phyloP scores from a whole-genome alignment of 2,113 vertebrate genomes.

The Willisornis vidua region DNA sequence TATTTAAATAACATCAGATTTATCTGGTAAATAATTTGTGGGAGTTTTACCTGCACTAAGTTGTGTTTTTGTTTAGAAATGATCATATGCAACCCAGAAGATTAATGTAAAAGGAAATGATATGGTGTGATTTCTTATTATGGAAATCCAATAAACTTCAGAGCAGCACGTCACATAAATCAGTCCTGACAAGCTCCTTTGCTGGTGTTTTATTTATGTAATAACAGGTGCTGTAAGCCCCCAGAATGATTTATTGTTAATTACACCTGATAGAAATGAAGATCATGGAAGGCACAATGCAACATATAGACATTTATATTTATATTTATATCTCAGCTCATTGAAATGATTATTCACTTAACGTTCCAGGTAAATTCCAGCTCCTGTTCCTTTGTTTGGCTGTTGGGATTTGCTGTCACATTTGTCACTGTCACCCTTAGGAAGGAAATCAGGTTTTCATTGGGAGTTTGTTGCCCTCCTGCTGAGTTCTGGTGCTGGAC shows the following conservation, averaged over 20 bases:
- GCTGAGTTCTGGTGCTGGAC: fast-evolving
- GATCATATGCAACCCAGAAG: conserved; percentile 8
- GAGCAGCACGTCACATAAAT: conserved; percentile 67
- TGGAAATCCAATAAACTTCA: conserved; percentile 71
- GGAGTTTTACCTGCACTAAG: background rate
- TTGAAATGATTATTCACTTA: background rate
- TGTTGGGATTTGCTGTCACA: background rate
- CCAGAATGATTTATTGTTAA: conserved; percentile 63
- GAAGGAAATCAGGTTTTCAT: background rate
- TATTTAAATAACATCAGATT: background rate
- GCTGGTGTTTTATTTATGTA: conserved; percentile 71
- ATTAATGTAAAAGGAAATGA: conserved; percentile 44
- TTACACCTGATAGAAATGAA: conserved; percentile 50
- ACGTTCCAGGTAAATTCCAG: background rate
- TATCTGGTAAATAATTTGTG: background rate
- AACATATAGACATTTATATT: background rate
- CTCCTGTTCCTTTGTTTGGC: background rate
- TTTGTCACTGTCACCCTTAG: background rate
- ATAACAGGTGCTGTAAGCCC: conserved; percentile 46
- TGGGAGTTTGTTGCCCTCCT: background rate
- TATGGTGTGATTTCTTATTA: conserved; percentile 67
- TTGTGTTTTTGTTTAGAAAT: conserved; percentile 30
- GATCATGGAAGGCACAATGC: background rate
- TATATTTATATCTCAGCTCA: background rate
- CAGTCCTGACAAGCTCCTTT: conserved; percentile 61